A percentile compares a stretch with the other conserved stretches of the same genome.
Conservation (phyloP, 1,140 invertebrate genomes). For the Aphaenogaster ashmeadi region DNA sequence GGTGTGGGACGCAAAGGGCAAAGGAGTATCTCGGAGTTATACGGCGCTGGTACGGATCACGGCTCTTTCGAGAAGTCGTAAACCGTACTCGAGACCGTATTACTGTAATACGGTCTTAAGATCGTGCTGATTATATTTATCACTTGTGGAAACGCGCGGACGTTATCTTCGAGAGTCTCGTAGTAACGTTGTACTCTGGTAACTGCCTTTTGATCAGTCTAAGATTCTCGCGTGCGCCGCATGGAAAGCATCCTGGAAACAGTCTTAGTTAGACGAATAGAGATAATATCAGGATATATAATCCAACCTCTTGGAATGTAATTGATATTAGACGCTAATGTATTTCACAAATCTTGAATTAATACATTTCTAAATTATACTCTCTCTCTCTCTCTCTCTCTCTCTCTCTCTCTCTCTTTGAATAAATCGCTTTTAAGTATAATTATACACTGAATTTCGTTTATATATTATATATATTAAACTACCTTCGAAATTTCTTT, state of each 20-base stretch:
- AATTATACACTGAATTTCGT: neutral
- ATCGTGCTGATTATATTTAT: conserved; percentile 62
- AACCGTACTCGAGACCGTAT: conserved; percentile 47
- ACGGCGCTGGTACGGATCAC: conserved; percentile 33
- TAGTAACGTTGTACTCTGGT: conserved; percentile 26
- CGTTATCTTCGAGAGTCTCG: conserved; percentile 7
- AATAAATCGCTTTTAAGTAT: neutral
- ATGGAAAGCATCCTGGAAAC: neutral
- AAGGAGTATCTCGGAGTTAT: conserved; percentile 37
- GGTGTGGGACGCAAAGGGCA: neutral
- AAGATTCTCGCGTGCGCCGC: neutral
- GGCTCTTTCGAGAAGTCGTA: conserved; percentile 58
- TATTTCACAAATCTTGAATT: neutral
- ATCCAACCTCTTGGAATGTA: neutral
- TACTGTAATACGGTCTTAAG: conserved; percentile 56
- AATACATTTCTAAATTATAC: neutral
- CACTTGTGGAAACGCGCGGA: conserved; percentile 55
- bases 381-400: no score
- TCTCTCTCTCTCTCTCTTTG: no score
- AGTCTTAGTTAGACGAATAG: neutral
- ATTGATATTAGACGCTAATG: neutral
- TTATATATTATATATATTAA: neutral
- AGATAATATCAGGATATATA: neutral
- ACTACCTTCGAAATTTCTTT: neutral
- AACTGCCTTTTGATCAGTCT: conserved; percentile 50